These are phyloP conservation scores for Ditylenchus weischeri DNA, from an alignment of 2,888 invertebrate genomes.

Conservation along the genomic window DNA sequence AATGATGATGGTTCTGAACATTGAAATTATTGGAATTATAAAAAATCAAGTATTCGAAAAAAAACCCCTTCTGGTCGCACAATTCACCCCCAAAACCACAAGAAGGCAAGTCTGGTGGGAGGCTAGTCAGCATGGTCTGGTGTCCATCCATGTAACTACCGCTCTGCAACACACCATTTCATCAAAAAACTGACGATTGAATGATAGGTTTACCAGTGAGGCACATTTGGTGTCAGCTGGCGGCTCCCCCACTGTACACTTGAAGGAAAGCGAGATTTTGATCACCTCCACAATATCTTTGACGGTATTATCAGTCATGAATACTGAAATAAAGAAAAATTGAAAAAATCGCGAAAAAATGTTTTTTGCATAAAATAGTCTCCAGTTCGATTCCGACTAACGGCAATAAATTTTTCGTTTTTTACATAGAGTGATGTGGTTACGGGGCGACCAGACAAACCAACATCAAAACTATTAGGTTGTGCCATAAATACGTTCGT, in stretches of 20 bases:
- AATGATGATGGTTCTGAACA: constrained; percentile 39
- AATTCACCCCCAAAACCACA: constrained; percentile 52
- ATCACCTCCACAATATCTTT: constrained; percentile 11
- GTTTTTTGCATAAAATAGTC: no score
- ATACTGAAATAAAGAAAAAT: neutral
- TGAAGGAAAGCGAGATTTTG: constrained; percentile 13
- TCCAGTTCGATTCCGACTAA: no score
- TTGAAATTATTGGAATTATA: neutral
- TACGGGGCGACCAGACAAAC: no score
- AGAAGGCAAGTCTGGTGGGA: constrained; percentile 45
- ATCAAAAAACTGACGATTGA: neutral
- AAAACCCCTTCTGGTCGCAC: constrained; percentile 48
- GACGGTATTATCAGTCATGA: constrained; percentile 10
- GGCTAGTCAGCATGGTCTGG: neutral
- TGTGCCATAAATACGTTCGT: no score
- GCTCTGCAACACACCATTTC: neutral
- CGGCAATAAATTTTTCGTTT: no score
- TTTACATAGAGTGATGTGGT: no score
- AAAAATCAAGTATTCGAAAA: neutral
- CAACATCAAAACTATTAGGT: no score
- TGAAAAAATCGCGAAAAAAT: no score
- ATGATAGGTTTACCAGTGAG: constrained; percentile 7
- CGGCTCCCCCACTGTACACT: neutral
- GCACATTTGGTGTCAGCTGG: constrained; percentile 6
- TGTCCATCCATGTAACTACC: neutral